Percentiles rank a stretch among this genome's conserved stretches.
Evolutionary conservation across 2,113 vertebrate genomes (phyloP).

Genomic region (Serinus canaria): DNA sequence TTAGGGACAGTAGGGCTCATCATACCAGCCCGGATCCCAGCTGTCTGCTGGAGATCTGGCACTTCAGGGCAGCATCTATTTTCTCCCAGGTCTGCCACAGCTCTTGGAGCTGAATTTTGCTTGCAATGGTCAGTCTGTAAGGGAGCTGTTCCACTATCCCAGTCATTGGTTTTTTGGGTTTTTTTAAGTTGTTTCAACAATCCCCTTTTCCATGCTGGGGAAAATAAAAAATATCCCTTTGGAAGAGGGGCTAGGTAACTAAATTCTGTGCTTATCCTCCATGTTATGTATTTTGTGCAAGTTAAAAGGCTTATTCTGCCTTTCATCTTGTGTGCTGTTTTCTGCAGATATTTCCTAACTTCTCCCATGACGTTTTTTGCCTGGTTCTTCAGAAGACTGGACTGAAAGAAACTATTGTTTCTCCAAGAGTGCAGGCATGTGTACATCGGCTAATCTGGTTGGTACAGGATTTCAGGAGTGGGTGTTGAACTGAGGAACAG

Average conservation of each 20-base stretch:
- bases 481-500: conserved; percentile 47
- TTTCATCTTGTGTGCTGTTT: conserved; percentile 68
- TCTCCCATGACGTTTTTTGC: conserved; percentile 76
- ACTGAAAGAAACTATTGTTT: conserved; percentile 81
- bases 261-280: neutral
- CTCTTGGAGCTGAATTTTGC: neutral
- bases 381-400: conserved; percentile 69
- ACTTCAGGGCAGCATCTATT: rapidly evolving
- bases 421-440: conserved; percentile 45
- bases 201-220: neutral
- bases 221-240: neutral
- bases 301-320: conserved; percentile 65
- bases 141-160: neutral
- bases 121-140: neutral
- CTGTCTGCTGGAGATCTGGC: rapidly evolving
- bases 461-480: conserved; percentile 70
- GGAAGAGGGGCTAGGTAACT: neutral
- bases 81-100: neutral
- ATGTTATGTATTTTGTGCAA: neutral
- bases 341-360: conserved; percentile 76
- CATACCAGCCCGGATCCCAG: neutral
- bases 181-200: neutral
- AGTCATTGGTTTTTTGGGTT: neutral
- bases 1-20: neutral
- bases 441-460: conserved; percentile 54